Conservation (phyloP, 2,888 invertebrate genomes). For the Eristalis pertinax region DNA sequence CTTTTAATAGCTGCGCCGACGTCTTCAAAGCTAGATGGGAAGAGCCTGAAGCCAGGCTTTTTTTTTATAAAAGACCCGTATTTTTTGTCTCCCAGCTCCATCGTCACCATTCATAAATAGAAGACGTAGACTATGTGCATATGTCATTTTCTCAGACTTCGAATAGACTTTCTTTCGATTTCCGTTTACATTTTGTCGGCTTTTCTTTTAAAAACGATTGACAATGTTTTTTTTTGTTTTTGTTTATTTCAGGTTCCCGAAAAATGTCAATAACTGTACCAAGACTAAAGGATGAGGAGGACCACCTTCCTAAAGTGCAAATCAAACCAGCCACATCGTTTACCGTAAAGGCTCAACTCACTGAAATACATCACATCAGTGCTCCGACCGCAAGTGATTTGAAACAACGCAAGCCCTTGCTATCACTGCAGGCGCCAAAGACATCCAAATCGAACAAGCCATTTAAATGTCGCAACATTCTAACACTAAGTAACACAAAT, state of each 20-base stretch:
- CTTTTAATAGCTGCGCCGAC: too few species aligned
- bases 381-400: constrained; percentile 51
- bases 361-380: constrained; percentile 19
- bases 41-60: too few species aligned
- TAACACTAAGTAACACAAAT: constrained; percentile 59
- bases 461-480: constrained; percentile 66
- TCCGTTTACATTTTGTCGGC: too few species aligned
- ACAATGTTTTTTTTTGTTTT: not conserved
- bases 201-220: too few species aligned
- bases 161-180: too few species aligned
- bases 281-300: constrained; percentile 78
- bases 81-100: too few species aligned
- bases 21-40: too few species aligned
- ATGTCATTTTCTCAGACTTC: too few species aligned
- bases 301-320: constrained; percentile 77
- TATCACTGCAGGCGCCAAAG: constrained; percentile 46
- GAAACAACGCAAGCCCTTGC: constrained; percentile 55
- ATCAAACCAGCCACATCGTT: constrained; percentile 35
- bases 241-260: constrained; percentile 74
- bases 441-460: constrained; percentile 21
- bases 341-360: constrained; percentile 29
- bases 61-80: too few species aligned
- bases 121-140: too few species aligned
- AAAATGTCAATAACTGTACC: constrained; percentile 80
- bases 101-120: too few species aligned